Evolutionary conservation across 1,140 invertebrate genomes (phyloP), one percentile per base, ranked within the genome.

Genomic region (Pygmarrhopalites habei): DNA sequence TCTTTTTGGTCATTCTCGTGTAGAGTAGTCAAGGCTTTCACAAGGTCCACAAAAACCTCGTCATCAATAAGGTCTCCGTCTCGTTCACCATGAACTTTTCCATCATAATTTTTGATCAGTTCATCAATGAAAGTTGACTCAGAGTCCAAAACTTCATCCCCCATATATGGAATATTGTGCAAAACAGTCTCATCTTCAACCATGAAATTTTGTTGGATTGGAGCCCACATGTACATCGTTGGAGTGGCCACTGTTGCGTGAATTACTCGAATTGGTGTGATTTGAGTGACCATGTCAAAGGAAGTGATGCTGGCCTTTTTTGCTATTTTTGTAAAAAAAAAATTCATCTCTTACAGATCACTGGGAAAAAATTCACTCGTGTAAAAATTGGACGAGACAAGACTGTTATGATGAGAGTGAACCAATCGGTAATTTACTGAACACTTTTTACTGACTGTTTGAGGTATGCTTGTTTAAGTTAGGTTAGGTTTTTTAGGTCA

Each of bases 121-220:
- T 98, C 95, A 76, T 98, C 93, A 68, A 98, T 96, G 76, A 98
- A 98, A 64, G 90, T 89, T 17, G 89, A 89, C 77, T 98, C 92
- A 76, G 95, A 89, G 75, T 97, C 94, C 15, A 95, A 78, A 29
- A 95, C 86, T 74, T 96, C 92, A 77, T 97, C 93, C 0, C 92
- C 93, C 77, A 82, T 80, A 62, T 98, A 98, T 0, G 95, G 95
- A 75, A 98, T 98, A 74, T 98, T 98, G 75, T 97, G 93, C 0
- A 98, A 78, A 10, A 96, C 92, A 1, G 92, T 97, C 79, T 98
- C 95, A 79, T 98, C 95, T 78, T 98, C 95, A 2, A 97, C 93
- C 91, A 97, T 94, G 70, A 95, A 97, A 75, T 98, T 98, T 73
- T 95, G 91, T 73, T 97, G 93, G 32, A 95, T 89, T 0, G 92